Evolutionary conservation across 2,113 vertebrate genomes (phyloP).

Genomic region (Lepus timidus): DNA sequence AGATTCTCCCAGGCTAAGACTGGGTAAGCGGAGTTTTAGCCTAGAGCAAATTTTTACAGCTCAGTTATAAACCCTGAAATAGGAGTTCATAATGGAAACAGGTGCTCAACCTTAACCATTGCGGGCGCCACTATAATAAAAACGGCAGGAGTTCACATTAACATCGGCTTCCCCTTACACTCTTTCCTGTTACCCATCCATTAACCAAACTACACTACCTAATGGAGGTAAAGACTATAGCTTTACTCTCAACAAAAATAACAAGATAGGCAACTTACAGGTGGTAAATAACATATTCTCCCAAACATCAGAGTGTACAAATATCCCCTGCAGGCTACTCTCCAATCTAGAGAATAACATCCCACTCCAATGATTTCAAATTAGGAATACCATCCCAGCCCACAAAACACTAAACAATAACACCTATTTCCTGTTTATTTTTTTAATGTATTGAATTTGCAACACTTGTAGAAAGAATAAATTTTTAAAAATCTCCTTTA

Average conservation of each 20-base stretch:
- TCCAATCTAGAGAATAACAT: constrained; percentile 35
- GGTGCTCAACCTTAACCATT: constrained; percentile 88
- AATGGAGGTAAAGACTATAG: constrained; percentile 82
- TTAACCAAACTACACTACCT: constrained; percentile 85
- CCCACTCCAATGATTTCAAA: constrained; percentile 53
- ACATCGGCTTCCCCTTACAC: constrained; percentile 85
- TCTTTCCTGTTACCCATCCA: constrained; percentile 88
- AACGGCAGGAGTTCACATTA: constrained; percentile 88
- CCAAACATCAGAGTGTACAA: constrained; percentile 58
- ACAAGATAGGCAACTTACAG: constrained; percentile 83
- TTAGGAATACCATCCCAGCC: not conserved
- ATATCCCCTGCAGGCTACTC: constrained; percentile 59
- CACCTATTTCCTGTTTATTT: constrained; percentile 55
- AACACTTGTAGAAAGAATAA: not conserved
- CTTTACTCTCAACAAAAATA: constrained; percentile 75
- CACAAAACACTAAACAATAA: constrained; percentile 27
- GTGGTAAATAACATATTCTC: constrained; percentile 72
- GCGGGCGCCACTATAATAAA: constrained; percentile 87
- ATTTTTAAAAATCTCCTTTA: not conserved
- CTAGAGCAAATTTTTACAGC: constrained; percentile 89
- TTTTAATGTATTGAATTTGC: constrained; percentile 44
- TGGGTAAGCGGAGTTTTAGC: constrained; percentile 86
- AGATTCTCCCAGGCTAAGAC: constrained; percentile 88
- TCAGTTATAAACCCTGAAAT: constrained; percentile 90
- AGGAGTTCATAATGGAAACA: constrained; percentile 91